Conservation (phyloP, 1,140 invertebrate species). For the Vollenhovia emeryi region DNA sequence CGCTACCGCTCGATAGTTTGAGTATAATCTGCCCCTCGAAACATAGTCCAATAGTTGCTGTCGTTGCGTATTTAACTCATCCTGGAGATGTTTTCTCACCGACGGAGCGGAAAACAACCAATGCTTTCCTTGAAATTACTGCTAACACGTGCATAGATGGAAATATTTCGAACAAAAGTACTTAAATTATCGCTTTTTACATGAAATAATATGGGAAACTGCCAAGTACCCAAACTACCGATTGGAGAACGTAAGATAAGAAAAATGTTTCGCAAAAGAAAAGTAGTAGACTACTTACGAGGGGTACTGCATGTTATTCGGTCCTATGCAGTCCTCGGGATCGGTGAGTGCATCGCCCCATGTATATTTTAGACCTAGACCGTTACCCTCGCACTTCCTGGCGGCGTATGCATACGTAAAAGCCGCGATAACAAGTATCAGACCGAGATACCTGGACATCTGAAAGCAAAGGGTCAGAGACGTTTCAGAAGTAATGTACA, state of each 20-base stretch:
- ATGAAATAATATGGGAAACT: background rate
- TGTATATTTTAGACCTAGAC: constrained; percentile 90
- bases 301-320: constrained; percentile 92
- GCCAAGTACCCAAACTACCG: background rate
- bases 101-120: background rate
- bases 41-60: background rate
- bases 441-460: constrained; percentile 77
- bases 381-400: constrained; percentile 86
- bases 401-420: constrained; percentile 69
- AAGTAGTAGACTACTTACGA: constrained; percentile 91
- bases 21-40: background rate
- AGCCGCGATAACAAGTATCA: constrained; percentile 74
- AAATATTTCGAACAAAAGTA: background rate
- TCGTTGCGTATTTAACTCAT: background rate
- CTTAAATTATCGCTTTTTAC: background rate
- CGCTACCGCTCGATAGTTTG: background rate
- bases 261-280: background rate
- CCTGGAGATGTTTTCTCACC: background rate
- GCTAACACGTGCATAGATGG: too few species aligned
- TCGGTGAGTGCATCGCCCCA: constrained; percentile 94
- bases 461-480: constrained; percentile 74
- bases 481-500: too few species aligned
- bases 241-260: background rate
- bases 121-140: too few species aligned
- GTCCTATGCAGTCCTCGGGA: constrained; percentile 90